Evolutionary conservation across 2,113 vertebrate species (phyloP).

Genomic region (Amphiprion ocellaris): DNA sequence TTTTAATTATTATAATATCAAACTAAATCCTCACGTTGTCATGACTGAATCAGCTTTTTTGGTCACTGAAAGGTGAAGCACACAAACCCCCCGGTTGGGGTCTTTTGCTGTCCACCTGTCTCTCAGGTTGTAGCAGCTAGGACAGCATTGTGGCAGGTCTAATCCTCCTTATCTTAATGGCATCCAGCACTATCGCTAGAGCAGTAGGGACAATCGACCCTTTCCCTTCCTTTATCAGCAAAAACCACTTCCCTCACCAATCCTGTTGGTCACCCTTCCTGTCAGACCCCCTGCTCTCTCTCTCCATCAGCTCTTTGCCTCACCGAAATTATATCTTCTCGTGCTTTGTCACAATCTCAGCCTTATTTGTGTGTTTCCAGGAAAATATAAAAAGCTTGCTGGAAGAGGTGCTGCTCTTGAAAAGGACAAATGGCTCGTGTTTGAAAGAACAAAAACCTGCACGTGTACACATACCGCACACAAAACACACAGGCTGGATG

Average conservation of each 20-base stretch:
- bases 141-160: constrained; percentile 58
- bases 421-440: constrained; percentile 46
- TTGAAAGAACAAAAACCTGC: background rate
- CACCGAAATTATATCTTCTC: constrained; percentile 27
- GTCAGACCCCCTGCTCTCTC: constrained; percentile 18
- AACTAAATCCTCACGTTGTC: constrained; percentile 8
- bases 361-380: constrained; percentile 27
- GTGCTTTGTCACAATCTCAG: constrained; percentile 22
- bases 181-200: constrained; percentile 75
- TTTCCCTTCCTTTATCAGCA: constrained; percentile 75
- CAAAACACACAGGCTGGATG: constrained; percentile 13
- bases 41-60: constrained; percentile 15
- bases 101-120: constrained; percentile 52
- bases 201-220: constrained; percentile 77
- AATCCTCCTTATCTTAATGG: constrained; percentile 87
- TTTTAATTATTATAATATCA: constrained; percentile 2
- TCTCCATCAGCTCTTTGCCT: constrained; percentile 20
- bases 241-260: constrained; percentile 56
- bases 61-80: constrained; percentile 9
- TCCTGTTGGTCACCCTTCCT: constrained; percentile 46
- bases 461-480: background rate
- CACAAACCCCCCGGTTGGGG: background rate
- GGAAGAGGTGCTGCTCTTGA: constrained; percentile 9
- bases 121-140: constrained; percentile 38
- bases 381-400: constrained; percentile 37